phyloP scores from a whole-genome alignment of 1,140 invertebrate species.

The Magallana gigas region DNA sequence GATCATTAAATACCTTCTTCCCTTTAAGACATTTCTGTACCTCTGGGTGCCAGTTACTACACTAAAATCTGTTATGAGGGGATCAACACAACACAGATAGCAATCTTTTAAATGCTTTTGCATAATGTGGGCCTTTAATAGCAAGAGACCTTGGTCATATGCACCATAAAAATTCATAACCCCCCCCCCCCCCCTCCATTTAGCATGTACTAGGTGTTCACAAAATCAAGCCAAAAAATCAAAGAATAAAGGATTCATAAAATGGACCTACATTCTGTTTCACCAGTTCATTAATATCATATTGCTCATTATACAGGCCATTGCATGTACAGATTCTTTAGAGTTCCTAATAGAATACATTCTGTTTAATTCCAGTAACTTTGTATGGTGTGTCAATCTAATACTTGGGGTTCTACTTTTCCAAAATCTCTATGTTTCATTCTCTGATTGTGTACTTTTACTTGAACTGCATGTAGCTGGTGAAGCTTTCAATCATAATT shows the following conservation, averaged over 20 bases:
- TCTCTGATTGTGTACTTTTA: slow-evolving; percentile 1
- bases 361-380: too few species aligned
- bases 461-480: neutral
- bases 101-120: neutral
- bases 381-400: neutral
- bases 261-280: too few species aligned
- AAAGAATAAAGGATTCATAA: too few species aligned
- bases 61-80: neutral
- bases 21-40: neutral
- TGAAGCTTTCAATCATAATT: neutral
- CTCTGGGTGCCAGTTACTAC: neutral
- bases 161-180: neutral
- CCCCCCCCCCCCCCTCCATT: too few species aligned
- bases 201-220: too few species aligned
- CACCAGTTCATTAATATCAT: too few species aligned
- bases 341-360: neutral
- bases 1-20: too few species aligned
- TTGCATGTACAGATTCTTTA: neutral
- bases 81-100: neutral
- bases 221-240: too few species aligned
- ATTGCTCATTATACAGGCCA: neutral
- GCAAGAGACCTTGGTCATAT: slow-evolving; percentile 2
- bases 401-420: neutral
- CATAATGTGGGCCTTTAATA: neutral
- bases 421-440: neutral